Percentiles rank a stretch among this genome's conserved stretches.
Conservation (phyloP, 2,113 vertebrate genomes). For the Gymnorhina tibicen region DNA sequence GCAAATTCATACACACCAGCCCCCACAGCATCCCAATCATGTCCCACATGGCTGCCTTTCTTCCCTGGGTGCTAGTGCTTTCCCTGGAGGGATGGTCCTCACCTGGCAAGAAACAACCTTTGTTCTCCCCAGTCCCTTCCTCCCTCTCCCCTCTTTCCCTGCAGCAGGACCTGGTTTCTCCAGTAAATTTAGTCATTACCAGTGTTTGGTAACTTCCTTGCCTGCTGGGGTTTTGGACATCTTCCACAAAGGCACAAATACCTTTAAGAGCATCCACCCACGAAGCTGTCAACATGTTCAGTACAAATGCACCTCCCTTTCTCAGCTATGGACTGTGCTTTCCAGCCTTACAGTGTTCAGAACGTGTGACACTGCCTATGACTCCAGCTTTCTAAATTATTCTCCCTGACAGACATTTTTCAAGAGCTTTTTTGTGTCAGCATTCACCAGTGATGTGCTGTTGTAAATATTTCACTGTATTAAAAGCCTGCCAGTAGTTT, state of each 20-base stretch:
- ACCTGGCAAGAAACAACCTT: not conserved
- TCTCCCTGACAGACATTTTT: not conserved
- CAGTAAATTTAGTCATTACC: not conserved
- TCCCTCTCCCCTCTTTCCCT: not conserved
- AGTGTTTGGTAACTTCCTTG: not conserved
- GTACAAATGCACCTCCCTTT: not conserved
- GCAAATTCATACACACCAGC: not conserved
- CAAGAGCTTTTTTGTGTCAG: not conserved
- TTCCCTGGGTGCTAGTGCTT: not conserved
- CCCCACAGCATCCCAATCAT: accelerated
- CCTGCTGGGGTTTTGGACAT: not conserved
- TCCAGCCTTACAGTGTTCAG: not conserved
- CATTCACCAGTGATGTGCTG: not conserved
- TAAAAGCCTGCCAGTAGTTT: not conserved
- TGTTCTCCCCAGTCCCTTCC: not conserved
- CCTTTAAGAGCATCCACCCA: not conserved
- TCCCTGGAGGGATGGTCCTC: not conserved
- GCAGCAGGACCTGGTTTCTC: not conserved
- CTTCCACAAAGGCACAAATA: not conserved
- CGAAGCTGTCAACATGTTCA: not conserved
- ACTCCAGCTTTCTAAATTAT: not conserved
- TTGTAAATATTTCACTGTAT: not conserved
- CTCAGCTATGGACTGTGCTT: not conserved
- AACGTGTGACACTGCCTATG: not conserved
- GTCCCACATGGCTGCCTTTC: not conserved